phyloP scores from a whole-genome alignment of 2,113 vertebrate genomes.

The Corythaeola cristata region DNA sequence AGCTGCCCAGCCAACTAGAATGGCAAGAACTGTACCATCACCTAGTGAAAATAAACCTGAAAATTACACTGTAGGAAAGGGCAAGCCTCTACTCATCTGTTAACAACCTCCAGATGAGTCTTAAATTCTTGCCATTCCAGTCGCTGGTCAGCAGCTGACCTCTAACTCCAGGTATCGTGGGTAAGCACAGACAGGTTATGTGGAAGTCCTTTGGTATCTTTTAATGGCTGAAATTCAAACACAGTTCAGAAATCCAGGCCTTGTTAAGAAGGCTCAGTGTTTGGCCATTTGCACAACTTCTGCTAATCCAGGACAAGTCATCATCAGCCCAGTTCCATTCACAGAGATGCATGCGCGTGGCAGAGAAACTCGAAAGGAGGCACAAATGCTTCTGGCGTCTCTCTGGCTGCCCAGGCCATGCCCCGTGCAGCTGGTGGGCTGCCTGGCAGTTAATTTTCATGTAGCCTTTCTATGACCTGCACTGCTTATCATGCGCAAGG shows the following conservation, averaged over 20 bases:
- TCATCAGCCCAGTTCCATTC: not conserved
- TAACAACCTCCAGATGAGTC: not conserved
- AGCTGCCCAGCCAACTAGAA: not conserved
- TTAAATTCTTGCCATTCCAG: not conserved
- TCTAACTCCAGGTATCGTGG: rapidly evolving
- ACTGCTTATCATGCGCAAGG: not conserved
- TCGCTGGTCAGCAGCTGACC: not conserved
- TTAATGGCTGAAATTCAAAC: not conserved
- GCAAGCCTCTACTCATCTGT: not conserved
- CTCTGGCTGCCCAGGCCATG: not conserved
- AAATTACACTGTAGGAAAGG: not conserved
- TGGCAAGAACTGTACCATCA: not conserved
- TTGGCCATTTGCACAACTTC: not conserved
- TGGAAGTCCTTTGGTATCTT: not conserved
- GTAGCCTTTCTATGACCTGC: not conserved
- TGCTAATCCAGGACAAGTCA: not conserved
- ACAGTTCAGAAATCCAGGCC: not conserved
- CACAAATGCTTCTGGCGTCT: constrained; percentile 3
- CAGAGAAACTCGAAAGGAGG: not conserved
- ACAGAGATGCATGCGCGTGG: not conserved
- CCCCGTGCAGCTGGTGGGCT: not conserved
- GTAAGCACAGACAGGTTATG: not conserved
- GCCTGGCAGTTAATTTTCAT: not conserved
- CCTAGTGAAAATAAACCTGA: not conserved
- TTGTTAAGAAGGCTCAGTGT: not conserved